Base-by-base conservation (phyloP, 2,888 invertebrate genomes). In the Orchesella flavescens region DNA sequence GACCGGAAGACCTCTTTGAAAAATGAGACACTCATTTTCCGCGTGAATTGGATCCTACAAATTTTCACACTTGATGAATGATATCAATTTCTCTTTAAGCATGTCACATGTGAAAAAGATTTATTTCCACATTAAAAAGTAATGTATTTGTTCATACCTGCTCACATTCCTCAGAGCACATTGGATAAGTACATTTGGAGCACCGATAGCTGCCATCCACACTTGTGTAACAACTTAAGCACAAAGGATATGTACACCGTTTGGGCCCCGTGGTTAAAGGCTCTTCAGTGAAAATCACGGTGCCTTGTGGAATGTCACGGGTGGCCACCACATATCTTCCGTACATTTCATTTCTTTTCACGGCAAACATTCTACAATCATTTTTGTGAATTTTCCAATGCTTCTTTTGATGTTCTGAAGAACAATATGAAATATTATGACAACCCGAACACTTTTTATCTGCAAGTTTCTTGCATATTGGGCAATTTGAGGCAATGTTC, bases 341-440 rank as follows among this genome's bases (percentile, higher is more conserved):
- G 9, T 74, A 72, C 1, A 77, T 57, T 10, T 87, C 86, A 68
- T 88, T 87, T 69, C 61, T 69, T 69, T 87, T 86, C 17, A 88
- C 83, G 5, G 57, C 53, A 46, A 71, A 94, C 0, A 94, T 93
- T 71, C 91, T 92, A 89, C 96, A 96, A 17, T 90, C 89, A 66
- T 90, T 90, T 89, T 93, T 94, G 89, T 96, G 96, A 23, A 49
- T 43, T 89, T 94, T 94, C 96, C 96, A 96, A 89, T 94, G 93
- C 81, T 91, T 90, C 89, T 93, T 94, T 90, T 96, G 96, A 88
- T 96, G 96, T 43, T 94, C 93, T 46, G 92, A 92, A 57, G 92
- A 92, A 90, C 96, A 96, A 90, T 96, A 96, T 89, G 92, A 93
- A 0, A 93, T 93, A 57, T 90, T 90, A 86, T 93, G 93, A 89